These are phyloP conservation scores for Diprion similis DNA, from an alignment of 1,140 invertebrate genomes.

Conservation along the genomic window DNA sequence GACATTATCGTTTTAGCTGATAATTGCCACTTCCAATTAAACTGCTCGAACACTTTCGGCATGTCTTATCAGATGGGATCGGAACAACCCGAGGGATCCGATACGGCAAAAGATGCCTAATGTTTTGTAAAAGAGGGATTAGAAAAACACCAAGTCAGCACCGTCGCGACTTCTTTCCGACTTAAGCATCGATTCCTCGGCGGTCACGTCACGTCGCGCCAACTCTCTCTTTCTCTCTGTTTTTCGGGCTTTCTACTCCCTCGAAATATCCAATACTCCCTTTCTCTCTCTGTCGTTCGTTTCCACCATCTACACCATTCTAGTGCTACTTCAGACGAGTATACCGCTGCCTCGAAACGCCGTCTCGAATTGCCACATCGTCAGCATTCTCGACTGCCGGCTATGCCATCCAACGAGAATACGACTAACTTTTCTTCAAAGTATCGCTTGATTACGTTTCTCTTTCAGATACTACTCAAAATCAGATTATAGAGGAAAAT, in stretches of 20 bases:
- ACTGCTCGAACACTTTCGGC: too few species aligned
- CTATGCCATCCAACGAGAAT: too few species aligned
- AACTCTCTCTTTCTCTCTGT: not conserved
- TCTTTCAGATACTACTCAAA: too few species aligned
- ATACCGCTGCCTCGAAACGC: not conserved
- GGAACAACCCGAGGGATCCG: too few species aligned
- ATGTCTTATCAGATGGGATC: too few species aligned
- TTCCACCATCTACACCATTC: not conserved
- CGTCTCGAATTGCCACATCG: conserved; percentile 36
- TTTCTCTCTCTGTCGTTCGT: not conserved
- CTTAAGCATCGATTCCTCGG: not conserved
- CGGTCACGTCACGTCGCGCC: not conserved
- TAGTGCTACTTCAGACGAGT: not conserved
- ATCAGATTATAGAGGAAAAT: too few species aligned
- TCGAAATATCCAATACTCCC: too few species aligned
- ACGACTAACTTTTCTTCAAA: too few species aligned
- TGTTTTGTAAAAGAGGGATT: conserved; percentile 2
- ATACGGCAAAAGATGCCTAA: not conserved
- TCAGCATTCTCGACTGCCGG: conserved; percentile 37
- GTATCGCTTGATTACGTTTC: too few species aligned
- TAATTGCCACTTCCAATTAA: too few species aligned
- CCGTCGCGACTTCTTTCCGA: not conserved
- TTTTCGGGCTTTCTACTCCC: not conserved
- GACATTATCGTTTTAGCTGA: too few species aligned
- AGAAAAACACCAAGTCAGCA: not conserved